phyloP scores from a whole-genome alignment of 2,888 invertebrate species.

The Herminia tarsipennalis region DNA sequence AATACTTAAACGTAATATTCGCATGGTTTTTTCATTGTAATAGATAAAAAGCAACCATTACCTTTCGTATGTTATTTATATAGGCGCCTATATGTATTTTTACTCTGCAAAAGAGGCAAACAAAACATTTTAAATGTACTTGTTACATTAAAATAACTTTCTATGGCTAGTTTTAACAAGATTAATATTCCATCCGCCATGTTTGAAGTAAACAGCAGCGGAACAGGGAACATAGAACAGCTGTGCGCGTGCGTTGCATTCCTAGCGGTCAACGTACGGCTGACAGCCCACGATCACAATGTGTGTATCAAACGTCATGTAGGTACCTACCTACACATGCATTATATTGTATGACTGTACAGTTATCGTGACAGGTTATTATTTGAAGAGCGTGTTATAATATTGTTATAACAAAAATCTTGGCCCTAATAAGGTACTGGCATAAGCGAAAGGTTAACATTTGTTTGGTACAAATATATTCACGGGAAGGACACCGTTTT shows the following conservation, averaged over 20 bases:
- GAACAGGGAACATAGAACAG: conserved; percentile 59
- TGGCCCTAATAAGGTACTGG: too few relatives aligned
- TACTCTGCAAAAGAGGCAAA: too few relatives aligned
- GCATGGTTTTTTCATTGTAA: too few relatives aligned
- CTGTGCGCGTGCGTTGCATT: conserved; percentile 63
- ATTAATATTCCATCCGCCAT: conserved; percentile 10
- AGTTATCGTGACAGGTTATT: conserved; percentile 15
- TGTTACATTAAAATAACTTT: too few relatives aligned
- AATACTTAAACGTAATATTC: too few relatives aligned
- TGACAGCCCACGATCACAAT: conserved; percentile 37
- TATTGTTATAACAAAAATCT: not conserved
- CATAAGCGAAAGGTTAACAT: too few relatives aligned
- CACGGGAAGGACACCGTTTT: too few relatives aligned
- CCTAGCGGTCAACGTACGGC: conserved; percentile 76
- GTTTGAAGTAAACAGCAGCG: conserved; percentile 37
- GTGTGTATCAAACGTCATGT: conserved; percentile 14
- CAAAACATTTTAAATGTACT: too few relatives aligned
- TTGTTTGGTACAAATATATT: too few relatives aligned
- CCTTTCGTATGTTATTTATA: too few relatives aligned
- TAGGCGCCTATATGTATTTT: too few relatives aligned
- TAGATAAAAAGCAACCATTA: too few relatives aligned
- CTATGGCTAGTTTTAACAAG: not conserved
- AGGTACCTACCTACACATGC: conserved; percentile 16
- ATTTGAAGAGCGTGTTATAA: conserved; percentile 7
- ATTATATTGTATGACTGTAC: conserved; percentile 18